Evolutionary conservation across 2,888 invertebrate species (phyloP), one percentile per base, ranked within the genome.

Genomic region (Magallana nippona): DNA sequence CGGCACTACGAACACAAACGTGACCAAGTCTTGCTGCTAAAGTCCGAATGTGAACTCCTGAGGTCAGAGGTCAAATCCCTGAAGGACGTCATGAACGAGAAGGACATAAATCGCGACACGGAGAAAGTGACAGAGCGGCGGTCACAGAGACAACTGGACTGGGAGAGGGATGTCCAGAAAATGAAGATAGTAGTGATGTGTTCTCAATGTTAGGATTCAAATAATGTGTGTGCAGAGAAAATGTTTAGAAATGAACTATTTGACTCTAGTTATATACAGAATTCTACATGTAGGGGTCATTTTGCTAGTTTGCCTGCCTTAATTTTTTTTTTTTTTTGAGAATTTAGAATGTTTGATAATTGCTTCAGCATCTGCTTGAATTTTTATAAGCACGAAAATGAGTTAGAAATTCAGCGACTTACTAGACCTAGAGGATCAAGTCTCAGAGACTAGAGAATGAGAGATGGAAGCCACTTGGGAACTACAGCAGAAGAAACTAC

Each of bases 11-110:
- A 92, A 81, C 85, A 88, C 78, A 91, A 91, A 79, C 85, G 87
- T 57, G 92, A 93, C 63, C 87, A 87, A 17, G 83, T 90, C 11
- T 82, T 86, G 5, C 85, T 87, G 44, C 80, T 92, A n/a, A 90
- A 91, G 87, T 81, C 84, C 13, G 93, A 93, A 83, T 84, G 88
- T 10, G 90, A 90, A n/a, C 89, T 90, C 55, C 79, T 91, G 44
- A 86, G 85, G 32, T 87, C 88, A 22, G 44, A 44, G 44, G 44
- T 44, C 44, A 44, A 44, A 44, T 8, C 10, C 44, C 8, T 44
- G 0, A 44, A 44, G 44, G 44, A 89, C 60, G 84, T 82, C 19
- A 89, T 91, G 78, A 86, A 87, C n/a, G 89, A 91, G 83, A 77
- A 86, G 58, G 89, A 90, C 55, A 85, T 86, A 22, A 88, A 87